A percentile compares a stretch with the other conserved stretches of the same genome.
These are phyloP conservation scores for Cyanoramphus novaezelandiae DNA, from an alignment of 2,113 vertebrate genomes.

Conservation along the genomic window DNA sequence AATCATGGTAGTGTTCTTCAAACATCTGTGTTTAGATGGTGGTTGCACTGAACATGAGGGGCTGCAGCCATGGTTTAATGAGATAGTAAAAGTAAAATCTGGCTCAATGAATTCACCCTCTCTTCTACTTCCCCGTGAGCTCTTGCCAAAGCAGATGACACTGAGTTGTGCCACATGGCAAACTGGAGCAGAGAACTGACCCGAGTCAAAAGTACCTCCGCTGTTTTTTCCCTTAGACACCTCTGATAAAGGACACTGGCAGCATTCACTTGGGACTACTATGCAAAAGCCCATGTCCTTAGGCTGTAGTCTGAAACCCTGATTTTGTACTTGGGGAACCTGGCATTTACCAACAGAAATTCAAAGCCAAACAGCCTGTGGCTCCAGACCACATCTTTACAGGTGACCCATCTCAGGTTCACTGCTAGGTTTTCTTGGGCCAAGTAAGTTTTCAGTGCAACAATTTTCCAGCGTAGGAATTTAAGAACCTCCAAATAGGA, in stretches of 20 bases:
- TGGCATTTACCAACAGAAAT: not conserved
- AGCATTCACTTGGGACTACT: not conserved
- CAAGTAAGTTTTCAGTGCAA: not conserved
- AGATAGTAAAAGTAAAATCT: not conserved
- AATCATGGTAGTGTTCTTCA: not conserved
- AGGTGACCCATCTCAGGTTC: not conserved
- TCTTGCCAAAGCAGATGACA: not conserved
- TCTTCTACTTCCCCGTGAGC: not conserved
- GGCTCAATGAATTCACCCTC: not conserved
- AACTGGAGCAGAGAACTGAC: not conserved
- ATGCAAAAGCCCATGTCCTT: not conserved
- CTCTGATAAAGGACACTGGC: not conserved
- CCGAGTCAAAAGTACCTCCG: not conserved
- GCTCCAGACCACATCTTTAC: not conserved
- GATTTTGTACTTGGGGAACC: not conserved
- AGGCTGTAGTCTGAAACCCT: not conserved
- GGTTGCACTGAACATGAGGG: not conserved
- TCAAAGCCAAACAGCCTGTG: not conserved
- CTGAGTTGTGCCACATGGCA: not conserved
- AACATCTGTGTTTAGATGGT: not conserved
- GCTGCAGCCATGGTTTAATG: not conserved
- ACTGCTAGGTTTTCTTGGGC: not conserved
- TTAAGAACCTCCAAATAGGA: not conserved
- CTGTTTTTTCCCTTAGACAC: not conserved
- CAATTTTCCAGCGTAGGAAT: not conserved